These are phyloP conservation scores for Macroglossus sobrinus DNA, from an alignment of 2,113 vertebrate genomes.

Conservation along the genomic window DNA sequence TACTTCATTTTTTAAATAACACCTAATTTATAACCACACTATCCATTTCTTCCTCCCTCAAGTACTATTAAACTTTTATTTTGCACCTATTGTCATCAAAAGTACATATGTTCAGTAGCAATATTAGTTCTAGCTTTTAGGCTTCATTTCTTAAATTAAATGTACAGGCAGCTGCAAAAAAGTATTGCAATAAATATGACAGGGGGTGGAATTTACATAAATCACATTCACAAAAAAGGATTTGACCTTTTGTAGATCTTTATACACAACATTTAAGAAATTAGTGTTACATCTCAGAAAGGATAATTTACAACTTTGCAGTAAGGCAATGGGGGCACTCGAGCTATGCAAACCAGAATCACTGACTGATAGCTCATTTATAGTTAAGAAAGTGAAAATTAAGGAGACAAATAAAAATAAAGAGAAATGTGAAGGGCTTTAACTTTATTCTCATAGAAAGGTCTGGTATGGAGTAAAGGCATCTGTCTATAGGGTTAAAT, in stretches of 20 bases:
- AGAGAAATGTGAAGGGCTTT: slow-evolving; percentile 20
- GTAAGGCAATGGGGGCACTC: background rate
- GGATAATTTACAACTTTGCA: background rate
- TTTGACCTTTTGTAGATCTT: background rate
- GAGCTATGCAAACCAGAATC: background rate
- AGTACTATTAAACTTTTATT: background rate
- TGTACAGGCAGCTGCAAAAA: background rate
- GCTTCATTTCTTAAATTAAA: slow-evolving; percentile 30
- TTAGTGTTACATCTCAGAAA: background rate
- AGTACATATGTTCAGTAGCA: background rate
- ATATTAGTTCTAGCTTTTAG: background rate
- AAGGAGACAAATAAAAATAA: slow-evolving; percentile 13
- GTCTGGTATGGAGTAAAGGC: background rate
- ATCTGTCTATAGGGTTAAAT: background rate
- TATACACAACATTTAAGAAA: background rate
- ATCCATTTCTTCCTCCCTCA: background rate
- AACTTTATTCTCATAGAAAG: slow-evolving; percentile 1
- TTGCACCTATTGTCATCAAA: background rate
- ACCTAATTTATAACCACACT: background rate
- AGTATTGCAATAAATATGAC: background rate
- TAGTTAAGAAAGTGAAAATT: slow-evolving; percentile 22
- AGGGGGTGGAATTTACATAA: background rate
- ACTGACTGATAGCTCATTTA: background rate
- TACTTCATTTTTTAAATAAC: background rate
- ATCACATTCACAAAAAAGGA: background rate